Evolutionary conservation across 2,113 vertebrate genomes (phyloP).

Genomic region (Proteles cristata): DNA sequence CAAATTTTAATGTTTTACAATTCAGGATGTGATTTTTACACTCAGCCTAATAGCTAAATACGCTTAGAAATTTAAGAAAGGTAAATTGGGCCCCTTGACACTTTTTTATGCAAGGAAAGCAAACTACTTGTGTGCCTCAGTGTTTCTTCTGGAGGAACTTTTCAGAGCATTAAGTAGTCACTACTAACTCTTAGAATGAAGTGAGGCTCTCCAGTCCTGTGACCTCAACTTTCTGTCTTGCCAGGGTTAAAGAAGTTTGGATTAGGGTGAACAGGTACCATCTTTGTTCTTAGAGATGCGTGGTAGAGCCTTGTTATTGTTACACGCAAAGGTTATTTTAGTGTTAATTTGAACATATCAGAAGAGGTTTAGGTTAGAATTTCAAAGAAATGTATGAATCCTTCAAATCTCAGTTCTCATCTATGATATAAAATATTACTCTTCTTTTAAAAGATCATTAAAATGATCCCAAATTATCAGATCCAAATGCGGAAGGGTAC

Average conservation of each 20-base stretch:
- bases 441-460: slow-evolving; percentile 29
- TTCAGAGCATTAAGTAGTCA: not conserved
- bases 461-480: not conserved
- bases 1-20: not conserved
- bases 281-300: not conserved
- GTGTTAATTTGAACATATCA: not conserved
- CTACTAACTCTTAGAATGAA: not conserved
- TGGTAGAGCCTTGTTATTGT: not conserved
- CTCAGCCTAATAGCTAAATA: not conserved
- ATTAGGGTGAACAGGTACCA: not conserved
- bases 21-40: not conserved
- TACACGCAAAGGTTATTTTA: not conserved
- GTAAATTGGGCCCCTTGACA: not conserved
- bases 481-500: not conserved
- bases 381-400: slow-evolving; percentile 29
- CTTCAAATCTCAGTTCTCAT: slow-evolving; percentile 45
- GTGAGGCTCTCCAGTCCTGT: not conserved
- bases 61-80: not conserved
- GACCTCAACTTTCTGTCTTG: not conserved
- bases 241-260: not conserved
- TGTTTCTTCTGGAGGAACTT: not conserved
- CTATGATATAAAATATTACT: slow-evolving; percentile 28
- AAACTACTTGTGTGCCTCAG: not conserved
- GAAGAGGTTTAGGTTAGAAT: not conserved
- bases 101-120: not conserved